Conservation (phyloP, 2,113 vertebrate genomes). For the Dicentrarchus labrax region DNA sequence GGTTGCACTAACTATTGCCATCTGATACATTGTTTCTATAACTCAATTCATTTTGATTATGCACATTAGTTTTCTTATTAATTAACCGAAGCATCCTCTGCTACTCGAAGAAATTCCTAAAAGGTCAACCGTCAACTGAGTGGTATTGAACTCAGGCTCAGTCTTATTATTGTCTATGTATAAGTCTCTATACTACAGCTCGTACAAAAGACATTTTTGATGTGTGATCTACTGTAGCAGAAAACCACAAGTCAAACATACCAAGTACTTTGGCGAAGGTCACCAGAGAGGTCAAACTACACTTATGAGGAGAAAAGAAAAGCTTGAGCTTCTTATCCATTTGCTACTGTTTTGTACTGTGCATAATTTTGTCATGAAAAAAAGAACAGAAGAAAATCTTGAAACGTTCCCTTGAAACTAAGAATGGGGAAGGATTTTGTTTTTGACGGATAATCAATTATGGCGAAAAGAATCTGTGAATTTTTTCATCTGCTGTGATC, state of each 20-base stretch:
- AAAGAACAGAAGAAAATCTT: conserved; percentile 3
- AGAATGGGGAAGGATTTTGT: conserved; percentile 9
- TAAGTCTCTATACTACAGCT: neutral
- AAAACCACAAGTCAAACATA: neutral
- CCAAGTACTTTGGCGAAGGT: neutral
- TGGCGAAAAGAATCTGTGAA: neutral
- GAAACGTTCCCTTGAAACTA: neutral
- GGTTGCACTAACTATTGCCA: neutral
- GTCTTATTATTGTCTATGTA: neutral
- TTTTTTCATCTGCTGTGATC: conserved; percentile 30
- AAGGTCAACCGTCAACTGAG: neutral
- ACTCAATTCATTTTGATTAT: neutral
- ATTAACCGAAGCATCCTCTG: neutral
- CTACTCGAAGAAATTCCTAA: neutral
- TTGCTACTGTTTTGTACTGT: neutral
- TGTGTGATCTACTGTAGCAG: neutral
- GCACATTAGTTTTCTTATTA: neutral
- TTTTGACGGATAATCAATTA: conserved; percentile 33
- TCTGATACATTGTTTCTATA: neutral
- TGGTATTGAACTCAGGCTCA: too few relatives aligned
- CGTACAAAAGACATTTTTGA: neutral
- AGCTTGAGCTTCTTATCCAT: neutral
- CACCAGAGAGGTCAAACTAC: neutral
- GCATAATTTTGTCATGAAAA: neutral
- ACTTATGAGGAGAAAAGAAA: neutral